Evolutionary conservation across 2,797 vertebrate genomes (phyloP), one percentile per base, ranked within the genome.

Genomic region (Danio albolineatus): DNA sequence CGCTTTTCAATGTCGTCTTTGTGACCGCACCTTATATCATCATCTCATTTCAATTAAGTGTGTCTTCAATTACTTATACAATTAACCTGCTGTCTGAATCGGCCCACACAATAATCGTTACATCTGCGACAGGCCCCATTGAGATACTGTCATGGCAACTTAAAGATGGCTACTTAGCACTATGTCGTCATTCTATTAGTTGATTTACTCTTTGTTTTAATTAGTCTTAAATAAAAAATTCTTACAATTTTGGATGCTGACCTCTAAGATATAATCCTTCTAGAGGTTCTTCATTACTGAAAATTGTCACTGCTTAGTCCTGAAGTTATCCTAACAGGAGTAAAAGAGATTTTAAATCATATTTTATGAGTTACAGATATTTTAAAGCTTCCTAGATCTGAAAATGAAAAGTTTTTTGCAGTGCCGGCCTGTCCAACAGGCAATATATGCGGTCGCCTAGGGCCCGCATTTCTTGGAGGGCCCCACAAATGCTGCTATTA

Each of bases 1-100:
- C 90, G 88, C 87, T 86, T 89, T 88, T 91, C 89, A 88, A 91
- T 87, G 87, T 90, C 84, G 87, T 88, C 89, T 89, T 87, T 86
- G 80, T 83, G 82, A 87, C 87, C 79, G 73, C 39, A 79, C 53
- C 83, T 81, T 87, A 89, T 88, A 84, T 87, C 87, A 89, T 90
- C 90, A 90, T 90, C 89, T 91, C 89, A 89, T 82, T 73, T 87
- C 91, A 92, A 93, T 93, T 93, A 93, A 91, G 88, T 89, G 87
- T 85, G 91, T 92, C 91, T 91, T 91, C 89, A 87, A 80, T 88
- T 89, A 90, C 86, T 91, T 70, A 87, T 83, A 92, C 91, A 93
- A 94, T 92, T 93, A 93, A 89, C 89, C 87, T 90, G 85, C 89
- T 90, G 89, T 89, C 91, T 89, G 86, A 86, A 88, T 89, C 84